phyloP scores from a whole-genome alignment of 2,113 vertebrate genomes.

The Mormyrus lacerda region DNA sequence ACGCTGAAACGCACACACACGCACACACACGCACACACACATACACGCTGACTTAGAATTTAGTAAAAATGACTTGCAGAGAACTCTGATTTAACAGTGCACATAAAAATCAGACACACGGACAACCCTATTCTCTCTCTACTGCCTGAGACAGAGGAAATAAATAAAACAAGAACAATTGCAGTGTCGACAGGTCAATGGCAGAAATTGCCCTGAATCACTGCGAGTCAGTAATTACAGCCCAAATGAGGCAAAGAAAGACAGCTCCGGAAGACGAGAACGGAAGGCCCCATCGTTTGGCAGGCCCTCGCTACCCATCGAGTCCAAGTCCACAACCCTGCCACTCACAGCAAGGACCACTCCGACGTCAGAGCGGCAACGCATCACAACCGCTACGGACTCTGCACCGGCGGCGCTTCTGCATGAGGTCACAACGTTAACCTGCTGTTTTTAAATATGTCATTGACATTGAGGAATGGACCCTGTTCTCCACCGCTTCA shows the following conservation, averaged over 20 bases:
- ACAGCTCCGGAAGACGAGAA: neutral
- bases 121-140: neutral
- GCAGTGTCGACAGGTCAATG: neutral
- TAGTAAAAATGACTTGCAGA: neutral
- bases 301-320: neutral
- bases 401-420: neutral
- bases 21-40: neutral
- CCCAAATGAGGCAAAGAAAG: neutral
- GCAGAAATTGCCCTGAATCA: neutral
- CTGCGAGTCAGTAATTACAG: neutral
- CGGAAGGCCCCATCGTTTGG: neutral
- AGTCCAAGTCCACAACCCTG: neutral
- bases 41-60: no score
- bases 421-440: neutral
- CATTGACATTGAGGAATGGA: neutral
- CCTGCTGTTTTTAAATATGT: neutral
- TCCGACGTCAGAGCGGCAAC: neutral
- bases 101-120: neutral
- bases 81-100: neutral
- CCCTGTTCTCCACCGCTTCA: neutral
- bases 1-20: neutral
- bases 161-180: neutral
- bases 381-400: neutral
- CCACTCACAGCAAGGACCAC: neutral
- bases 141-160: neutral